These are phyloP conservation scores for Coendou prehensilis DNA, from an alignment of 2,797 vertebrate species.

Conservation along the genomic window DNA sequence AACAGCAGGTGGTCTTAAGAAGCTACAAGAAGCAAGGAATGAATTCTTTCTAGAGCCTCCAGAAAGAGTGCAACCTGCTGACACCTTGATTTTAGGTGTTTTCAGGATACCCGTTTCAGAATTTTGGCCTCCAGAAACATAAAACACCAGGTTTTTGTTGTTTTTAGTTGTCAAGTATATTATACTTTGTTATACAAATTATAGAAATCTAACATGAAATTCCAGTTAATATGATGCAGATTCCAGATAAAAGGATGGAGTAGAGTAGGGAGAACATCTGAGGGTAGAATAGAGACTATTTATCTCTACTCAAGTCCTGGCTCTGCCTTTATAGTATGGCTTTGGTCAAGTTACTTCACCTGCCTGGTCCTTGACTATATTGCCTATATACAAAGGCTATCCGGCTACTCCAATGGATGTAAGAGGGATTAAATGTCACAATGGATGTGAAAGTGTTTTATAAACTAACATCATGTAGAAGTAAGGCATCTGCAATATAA, in stretches of 20 bases:
- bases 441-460: not conserved
- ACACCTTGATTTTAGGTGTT: not conserved
- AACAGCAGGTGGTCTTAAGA: not conserved
- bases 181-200: not conserved
- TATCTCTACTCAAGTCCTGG: not conserved
- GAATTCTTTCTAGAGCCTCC: not conserved
- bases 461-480: not conserved
- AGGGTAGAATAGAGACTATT: not conserved
- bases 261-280: not conserved
- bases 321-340: not conserved
- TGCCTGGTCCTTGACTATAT: not conserved
- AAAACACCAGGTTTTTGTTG: not conserved
- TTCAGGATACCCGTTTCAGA: not conserved
- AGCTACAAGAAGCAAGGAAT: not conserved
- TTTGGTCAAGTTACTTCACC: not conserved
- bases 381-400: not conserved
- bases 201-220: not conserved
- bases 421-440: not conserved
- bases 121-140: not conserved
- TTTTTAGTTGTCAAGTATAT: not conserved
- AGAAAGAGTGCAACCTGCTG: accelerated
- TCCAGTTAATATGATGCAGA: not conserved
- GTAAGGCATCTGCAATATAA: not conserved
- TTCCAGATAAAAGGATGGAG: not conserved
- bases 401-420: not conserved